phyloP scores from a whole-genome alignment of 2,888 invertebrate genomes.

The Sepiola atlantica region DNA sequence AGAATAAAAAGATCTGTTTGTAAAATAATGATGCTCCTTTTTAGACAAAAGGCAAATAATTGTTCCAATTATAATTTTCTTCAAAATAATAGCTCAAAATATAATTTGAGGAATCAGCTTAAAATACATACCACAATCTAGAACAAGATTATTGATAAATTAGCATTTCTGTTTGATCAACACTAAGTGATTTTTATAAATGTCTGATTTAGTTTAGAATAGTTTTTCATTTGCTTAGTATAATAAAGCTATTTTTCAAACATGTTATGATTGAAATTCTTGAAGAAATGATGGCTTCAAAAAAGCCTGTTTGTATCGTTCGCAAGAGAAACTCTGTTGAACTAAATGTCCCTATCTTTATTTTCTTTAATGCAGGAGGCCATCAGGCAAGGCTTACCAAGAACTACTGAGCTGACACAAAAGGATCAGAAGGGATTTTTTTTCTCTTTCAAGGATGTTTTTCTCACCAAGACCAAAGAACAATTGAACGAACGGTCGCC shows the following conservation, averaged over 20 bases:
- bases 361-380: slow-evolving; percentile 40
- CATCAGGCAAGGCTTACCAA: slow-evolving; percentile 46
- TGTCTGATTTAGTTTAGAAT: neutral
- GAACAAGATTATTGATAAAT: neutral
- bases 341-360: neutral
- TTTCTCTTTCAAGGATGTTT: neutral
- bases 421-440: slow-evolving; percentile 33
- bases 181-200: neutral
- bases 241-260: neutral
- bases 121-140: neutral
- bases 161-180: neutral
- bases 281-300: neutral
- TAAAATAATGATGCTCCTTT: neutral
- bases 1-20: neutral
- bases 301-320: neutral
- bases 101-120: neutral
- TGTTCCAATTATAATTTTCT: neutral
- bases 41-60: neutral
- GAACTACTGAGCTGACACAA: slow-evolving; percentile 38
- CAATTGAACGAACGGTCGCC: slow-evolving; percentile 36
- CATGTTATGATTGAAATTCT: slow-evolving; percentile 4
- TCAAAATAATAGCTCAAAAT: neutral
- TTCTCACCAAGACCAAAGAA: slow-evolving; percentile 39
- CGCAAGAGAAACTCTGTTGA: neutral
- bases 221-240: neutral